These are phyloP conservation scores for Drosophila mettleri DNA, from an alignment of 2,888 invertebrate genomes.

Conservation along the genomic window DNA sequence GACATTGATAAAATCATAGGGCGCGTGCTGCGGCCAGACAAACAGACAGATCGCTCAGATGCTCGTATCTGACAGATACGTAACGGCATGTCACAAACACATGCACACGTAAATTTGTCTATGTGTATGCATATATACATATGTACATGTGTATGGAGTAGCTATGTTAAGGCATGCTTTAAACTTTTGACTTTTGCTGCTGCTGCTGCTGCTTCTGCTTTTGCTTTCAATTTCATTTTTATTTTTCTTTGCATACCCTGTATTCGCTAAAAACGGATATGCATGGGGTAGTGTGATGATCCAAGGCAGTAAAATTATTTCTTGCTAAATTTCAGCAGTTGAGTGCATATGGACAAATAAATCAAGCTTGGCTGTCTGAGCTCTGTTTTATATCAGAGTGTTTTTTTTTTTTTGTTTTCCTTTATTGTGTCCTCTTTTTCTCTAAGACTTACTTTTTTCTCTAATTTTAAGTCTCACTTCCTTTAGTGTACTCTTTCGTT, in stretches of 20 bases:
- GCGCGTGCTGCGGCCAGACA: conserved; percentile 65
- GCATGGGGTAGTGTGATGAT: background rate
- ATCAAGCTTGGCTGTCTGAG: too few species aligned
- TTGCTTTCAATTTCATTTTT: conserved; percentile 39
- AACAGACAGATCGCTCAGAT: conserved; percentile 22
- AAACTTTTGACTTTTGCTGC: conserved; percentile 44
- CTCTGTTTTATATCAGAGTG: too few species aligned
- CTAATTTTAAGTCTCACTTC: too few species aligned
- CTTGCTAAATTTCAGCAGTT: background rate
- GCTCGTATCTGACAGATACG: conserved; percentile 18
- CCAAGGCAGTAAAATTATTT: background rate
- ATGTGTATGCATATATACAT: too few species aligned
- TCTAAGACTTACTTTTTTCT: too few species aligned
- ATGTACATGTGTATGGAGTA: background rate
- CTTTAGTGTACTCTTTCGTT: too few species aligned
- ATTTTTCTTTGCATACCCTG: conserved; percentile 21
- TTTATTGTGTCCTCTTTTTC: too few species aligned
- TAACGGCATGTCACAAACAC: conserved; percentile 22
- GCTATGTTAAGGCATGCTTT: conserved; percentile 32
- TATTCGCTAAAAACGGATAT: background rate
- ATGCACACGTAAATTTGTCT: background rate
- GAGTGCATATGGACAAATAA: background rate
- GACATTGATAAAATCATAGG: conserved; percentile 79
- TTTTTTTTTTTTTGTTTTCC: too few species aligned
- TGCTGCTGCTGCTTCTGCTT: background rate